Evolutionary conservation across 1,140 invertebrate genomes (phyloP).

Genomic region (Myzus persicae): DNA sequence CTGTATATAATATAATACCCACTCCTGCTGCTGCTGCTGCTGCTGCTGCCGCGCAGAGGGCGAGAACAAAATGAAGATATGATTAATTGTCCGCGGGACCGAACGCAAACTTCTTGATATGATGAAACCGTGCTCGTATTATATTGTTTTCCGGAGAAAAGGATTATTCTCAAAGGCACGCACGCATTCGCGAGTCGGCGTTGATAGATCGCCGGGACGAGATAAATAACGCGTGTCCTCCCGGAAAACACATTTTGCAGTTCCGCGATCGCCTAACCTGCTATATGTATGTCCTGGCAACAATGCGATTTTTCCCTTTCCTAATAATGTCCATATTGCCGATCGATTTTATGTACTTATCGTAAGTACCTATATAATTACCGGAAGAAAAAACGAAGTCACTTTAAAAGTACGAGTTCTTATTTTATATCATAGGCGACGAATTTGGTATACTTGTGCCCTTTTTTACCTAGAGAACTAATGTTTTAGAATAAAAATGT

Average conservation of each 20-base stretch:
- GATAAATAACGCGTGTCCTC: conserved; percentile 47
- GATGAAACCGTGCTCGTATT: conserved; percentile 21
- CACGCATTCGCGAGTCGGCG: background rate
- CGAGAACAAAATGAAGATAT: conserved; percentile 56
- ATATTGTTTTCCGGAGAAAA: conserved; percentile 53
- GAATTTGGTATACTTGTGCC: background rate
- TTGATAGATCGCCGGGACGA: conserved; percentile 50
- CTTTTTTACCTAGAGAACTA: background rate
- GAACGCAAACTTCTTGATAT: conserved; percentile 52
- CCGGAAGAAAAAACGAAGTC: background rate
- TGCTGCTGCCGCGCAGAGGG: background rate
- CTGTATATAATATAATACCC: background rate
- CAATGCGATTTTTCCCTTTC: background rate
- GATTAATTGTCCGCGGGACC: conserved; percentile 47
- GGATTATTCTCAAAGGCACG: conserved; percentile 56
- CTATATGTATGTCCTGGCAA: background rate
- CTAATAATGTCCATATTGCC: background rate
- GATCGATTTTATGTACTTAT: background rate
- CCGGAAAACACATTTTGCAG: background rate
- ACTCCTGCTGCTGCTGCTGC: background rate
- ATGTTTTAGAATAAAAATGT: background rate
- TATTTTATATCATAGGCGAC: background rate
- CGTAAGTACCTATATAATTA: background rate
- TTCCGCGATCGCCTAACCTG: background rate
- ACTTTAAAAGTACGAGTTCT: background rate